Evolutionary conservation across 2,888 invertebrate species (phyloP).

Genomic region (Stenolophus ochropezus): DNA sequence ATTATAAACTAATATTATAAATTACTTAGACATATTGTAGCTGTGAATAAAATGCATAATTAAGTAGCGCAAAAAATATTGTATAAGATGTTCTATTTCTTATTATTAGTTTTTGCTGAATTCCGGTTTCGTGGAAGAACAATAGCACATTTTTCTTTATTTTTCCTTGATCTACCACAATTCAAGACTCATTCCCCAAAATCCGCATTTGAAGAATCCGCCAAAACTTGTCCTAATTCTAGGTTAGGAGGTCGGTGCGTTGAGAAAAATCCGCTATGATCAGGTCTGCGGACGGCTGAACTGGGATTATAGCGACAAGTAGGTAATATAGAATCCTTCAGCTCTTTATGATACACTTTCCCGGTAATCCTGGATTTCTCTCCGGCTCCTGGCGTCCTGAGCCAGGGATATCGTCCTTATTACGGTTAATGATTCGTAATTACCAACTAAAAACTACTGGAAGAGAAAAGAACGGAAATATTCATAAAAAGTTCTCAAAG

Average conservation of each 20-base stretch:
- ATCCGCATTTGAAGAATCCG: not conserved
- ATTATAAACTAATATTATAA: no score
- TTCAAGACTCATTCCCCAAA: not conserved
- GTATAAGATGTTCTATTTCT: no score
- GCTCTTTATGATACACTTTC: constrained; percentile 38
- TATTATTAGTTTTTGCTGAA: no score
- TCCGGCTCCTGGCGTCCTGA: not conserved
- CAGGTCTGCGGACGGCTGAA: constrained; percentile 1
- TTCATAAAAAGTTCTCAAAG: no score
- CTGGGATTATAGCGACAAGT: constrained; percentile 31
- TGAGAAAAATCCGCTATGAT: constrained; percentile 21
- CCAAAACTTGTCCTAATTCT: not conserved
- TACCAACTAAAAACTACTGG: not conserved
- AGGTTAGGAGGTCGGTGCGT: not conserved
- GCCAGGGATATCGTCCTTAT: constrained; percentile 11
- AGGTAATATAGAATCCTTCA: constrained; percentile 42
- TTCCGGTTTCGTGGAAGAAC: no score
- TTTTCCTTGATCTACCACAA: not conserved
- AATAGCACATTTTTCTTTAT: no score
- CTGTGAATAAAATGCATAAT: no score
- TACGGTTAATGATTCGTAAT: not conserved
- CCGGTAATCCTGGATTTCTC: constrained; percentile 17
- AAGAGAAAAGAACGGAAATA: no score
- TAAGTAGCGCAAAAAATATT: no score
- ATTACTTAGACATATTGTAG: no score